Evolutionary conservation across 1,140 invertebrate species (phyloP).

Genomic region (Meloidogyne hapla): DNA sequence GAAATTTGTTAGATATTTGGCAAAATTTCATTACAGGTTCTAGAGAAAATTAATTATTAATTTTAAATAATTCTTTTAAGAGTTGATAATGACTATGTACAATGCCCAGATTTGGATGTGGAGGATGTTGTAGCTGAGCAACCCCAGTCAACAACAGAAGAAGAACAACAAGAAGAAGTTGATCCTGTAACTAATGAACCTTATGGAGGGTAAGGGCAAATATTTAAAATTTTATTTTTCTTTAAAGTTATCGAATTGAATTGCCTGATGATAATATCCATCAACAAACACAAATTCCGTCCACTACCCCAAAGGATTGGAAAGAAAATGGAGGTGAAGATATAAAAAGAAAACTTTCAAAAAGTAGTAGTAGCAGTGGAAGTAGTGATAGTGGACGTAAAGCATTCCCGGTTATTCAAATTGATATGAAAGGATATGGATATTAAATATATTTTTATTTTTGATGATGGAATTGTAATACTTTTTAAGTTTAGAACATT

Average conservation of each 20-base stretch:
- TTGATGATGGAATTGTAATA: background rate
- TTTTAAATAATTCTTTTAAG: conserved; percentile 19
- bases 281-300: conserved; percentile 4
- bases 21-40: conserved; percentile 86
- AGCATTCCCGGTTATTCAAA: conserved; percentile 59
- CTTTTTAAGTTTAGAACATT: too few relatives aligned
- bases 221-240: background rate
- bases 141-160: background rate
- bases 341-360: conserved; percentile 7
- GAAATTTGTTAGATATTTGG: conserved; percentile 94
- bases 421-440: conserved; percentile 63
- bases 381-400: conserved; percentile 56
- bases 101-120: conserved; percentile 57
- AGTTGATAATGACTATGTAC: conserved; percentile 62
- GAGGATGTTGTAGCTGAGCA: conserved; percentile 29
- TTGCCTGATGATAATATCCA: conserved; percentile 21
- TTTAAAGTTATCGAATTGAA: conserved; percentile 38
- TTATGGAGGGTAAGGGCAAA: background rate
- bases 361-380: conserved; percentile 42
- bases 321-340: background rate
- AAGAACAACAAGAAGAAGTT: background rate
- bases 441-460: conserved; percentile 43
- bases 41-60: background rate
- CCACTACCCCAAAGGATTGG: background rate
- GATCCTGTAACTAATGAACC: background rate